Conservation (phyloP, 1,140 invertebrate genomes). For the Cataglyphis hispanica region DNA sequence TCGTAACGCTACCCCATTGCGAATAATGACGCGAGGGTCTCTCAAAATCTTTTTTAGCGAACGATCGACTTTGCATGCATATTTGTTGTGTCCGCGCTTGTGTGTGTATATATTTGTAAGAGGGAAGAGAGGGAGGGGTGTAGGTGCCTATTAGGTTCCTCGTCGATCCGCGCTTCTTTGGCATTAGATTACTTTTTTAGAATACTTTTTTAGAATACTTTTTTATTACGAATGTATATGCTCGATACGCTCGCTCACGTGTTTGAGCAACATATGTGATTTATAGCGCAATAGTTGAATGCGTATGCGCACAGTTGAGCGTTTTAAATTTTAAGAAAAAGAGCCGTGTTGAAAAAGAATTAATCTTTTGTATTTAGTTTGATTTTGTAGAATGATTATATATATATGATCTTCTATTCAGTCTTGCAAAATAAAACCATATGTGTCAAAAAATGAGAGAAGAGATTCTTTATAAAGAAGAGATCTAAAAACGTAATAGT, state of each 20-base stretch:
- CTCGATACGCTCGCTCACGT: not conserved
- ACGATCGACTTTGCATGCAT: not conserved
- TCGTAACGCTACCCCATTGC: not conserved
- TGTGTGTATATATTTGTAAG: not conserved
- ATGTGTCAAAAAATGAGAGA: not conserved
- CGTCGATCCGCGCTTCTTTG: not conserved
- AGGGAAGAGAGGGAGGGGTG: not conserved
- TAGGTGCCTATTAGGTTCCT: not conserved
- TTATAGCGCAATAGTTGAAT: not conserved
- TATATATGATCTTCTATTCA: not conserved
- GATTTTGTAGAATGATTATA: not conserved
- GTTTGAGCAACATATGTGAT: not conserved
- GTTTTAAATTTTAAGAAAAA: constrained; percentile 3
- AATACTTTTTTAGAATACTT: too few species aligned
- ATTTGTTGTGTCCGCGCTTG: not conserved
- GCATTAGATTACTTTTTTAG: not conserved
- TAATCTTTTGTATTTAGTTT: not conserved
- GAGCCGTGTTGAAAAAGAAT: not conserved
- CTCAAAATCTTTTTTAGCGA: too few species aligned
- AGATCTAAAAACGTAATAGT: not conserved
- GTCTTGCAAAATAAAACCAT: not conserved
- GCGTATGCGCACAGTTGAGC: not conserved
- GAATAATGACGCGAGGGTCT: not conserved
- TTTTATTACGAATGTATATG: not conserved
- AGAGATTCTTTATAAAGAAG: not conserved